phyloP scores from a whole-genome alignment of 2,888 invertebrate genomes.

The Theretra japonica region DNA sequence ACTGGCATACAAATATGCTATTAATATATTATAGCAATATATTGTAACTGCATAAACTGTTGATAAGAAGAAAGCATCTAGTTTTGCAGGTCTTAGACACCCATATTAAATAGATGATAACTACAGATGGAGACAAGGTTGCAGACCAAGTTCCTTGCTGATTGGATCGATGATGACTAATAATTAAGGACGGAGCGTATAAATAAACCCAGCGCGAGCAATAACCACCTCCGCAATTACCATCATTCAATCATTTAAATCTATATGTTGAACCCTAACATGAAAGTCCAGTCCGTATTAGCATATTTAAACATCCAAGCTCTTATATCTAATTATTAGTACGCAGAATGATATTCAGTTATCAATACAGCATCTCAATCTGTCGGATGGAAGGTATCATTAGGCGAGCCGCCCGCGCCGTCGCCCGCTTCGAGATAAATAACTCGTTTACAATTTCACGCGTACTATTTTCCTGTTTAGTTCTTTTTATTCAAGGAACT shows the following conservation, averaged over 20 bases:
- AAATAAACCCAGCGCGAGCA: not conserved
- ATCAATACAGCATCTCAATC: constrained; percentile 26
- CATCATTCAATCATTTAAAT: constrained; percentile 22
- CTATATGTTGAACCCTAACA: constrained; percentile 8
- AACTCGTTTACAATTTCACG: constrained; percentile 28
- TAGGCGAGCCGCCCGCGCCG: constrained; percentile 14
- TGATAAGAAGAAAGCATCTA: not conserved
- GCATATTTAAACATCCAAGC: constrained; percentile 7
- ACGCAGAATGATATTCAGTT: constrained; percentile 24
- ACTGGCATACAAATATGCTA: too few relatives aligned
- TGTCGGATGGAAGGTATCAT: constrained; percentile 26
- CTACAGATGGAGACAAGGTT: not conserved
- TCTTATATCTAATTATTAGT: constrained; percentile 4
- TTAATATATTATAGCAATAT: too few relatives aligned
- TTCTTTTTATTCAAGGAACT: not conserved
- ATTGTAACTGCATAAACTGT: not conserved
- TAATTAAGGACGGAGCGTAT: constrained; percentile 11
- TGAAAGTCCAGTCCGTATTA: constrained; percentile 14
- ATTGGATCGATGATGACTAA: constrained; percentile 5
- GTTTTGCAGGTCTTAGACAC: not conserved
- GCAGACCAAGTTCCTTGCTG: not conserved
- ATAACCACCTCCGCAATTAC: constrained; percentile 15
- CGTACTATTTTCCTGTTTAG: constrained; percentile 19
- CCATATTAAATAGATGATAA: not conserved
- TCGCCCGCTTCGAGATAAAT: constrained; percentile 13